Evolutionary conservation across 2,797 vertebrate species (phyloP).

Genomic region (Rhadinocentrus ornatus): DNA sequence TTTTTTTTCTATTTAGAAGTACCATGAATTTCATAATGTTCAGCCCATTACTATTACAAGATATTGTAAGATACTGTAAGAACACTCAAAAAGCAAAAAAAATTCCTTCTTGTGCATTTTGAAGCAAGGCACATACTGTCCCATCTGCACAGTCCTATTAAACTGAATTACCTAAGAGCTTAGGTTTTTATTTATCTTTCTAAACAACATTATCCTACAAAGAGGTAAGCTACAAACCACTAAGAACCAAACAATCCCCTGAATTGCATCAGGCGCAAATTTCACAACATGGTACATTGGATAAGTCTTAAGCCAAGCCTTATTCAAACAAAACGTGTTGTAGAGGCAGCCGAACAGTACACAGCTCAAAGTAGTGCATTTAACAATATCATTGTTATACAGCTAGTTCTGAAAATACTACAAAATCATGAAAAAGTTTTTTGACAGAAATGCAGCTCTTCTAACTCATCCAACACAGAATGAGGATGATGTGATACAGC

Average conservation of each 20-base stretch:
- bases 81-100: slow-evolving; percentile 27
- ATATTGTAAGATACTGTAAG: slow-evolving; percentile 27
- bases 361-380: slow-evolving; percentile 47
- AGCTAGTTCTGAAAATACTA: slow-evolving; percentile 50
- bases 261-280: slow-evolving; percentile 58
- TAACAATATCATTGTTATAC: slow-evolving; percentile 32
- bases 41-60: slow-evolving; percentile 33
- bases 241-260: slow-evolving; percentile 49
- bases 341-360: slow-evolving; percentile 40
- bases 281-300: slow-evolving; percentile 62
- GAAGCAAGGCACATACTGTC: slow-evolving; percentile 14
- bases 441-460: slow-evolving; percentile 47
- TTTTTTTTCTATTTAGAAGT: slow-evolving; percentile 26
- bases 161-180: slow-evolving; percentile 60
- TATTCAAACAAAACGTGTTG: slow-evolving; percentile 61
- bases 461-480: slow-evolving; percentile 27
- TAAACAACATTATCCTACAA: slow-evolving; percentile 64
- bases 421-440: slow-evolving; percentile 31
- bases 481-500: slow-evolving; percentile 40
- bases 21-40: slow-evolving; percentile 24
- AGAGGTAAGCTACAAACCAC: slow-evolving; percentile 52
- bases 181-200: slow-evolving; percentile 64
- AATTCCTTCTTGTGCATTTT: slow-evolving; percentile 35
- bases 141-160: slow-evolving; percentile 45
- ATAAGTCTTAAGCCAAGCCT: slow-evolving; percentile 64